Percentiles rank a stretch among this genome's conserved stretches.
These are phyloP conservation scores for Paradoxurus hermaphroditus DNA, from an alignment of 2,113 vertebrate genomes.

Conservation along the genomic window DNA sequence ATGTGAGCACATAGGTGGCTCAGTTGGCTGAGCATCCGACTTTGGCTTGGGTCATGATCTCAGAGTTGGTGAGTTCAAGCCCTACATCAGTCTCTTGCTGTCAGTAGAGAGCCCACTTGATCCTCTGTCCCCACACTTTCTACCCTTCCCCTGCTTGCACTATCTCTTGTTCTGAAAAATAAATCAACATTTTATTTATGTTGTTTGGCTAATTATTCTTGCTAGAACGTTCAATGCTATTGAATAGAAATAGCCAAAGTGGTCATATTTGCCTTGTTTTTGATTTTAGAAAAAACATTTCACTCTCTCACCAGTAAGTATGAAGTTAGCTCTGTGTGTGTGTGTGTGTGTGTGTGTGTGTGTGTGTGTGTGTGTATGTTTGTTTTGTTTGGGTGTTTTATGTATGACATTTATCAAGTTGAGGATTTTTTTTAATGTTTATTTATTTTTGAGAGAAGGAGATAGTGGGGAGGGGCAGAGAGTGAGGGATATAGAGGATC, in stretches of 20 bases:
- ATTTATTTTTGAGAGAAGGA: no score
- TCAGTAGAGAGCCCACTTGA: no score
- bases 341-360: neutral
- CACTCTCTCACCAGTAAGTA: neutral
- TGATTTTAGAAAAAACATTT: neutral
- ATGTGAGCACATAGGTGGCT: no score
- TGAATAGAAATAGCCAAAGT: neutral
- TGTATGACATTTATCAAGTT: neutral
- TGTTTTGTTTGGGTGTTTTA: neutral
- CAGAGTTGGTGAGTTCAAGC: no score
- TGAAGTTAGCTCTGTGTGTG: neutral
- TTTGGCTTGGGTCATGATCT: rapidly evolving
- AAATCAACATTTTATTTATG: neutral
- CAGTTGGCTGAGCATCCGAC: no score
- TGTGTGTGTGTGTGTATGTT: neutral
- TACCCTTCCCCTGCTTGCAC: no score
- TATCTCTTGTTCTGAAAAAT: no score
- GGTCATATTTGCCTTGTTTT: neutral
- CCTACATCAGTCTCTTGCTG: no score
- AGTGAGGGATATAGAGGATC: no score
- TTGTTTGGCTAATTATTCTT: neutral
- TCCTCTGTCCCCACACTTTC: no score
- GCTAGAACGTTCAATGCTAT: neutral
- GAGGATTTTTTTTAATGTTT: neutral
- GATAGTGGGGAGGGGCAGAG: no score